Evolutionary conservation across 2,888 invertebrate genomes (phyloP).

Genomic region (Himalopsyche japonica): DNA sequence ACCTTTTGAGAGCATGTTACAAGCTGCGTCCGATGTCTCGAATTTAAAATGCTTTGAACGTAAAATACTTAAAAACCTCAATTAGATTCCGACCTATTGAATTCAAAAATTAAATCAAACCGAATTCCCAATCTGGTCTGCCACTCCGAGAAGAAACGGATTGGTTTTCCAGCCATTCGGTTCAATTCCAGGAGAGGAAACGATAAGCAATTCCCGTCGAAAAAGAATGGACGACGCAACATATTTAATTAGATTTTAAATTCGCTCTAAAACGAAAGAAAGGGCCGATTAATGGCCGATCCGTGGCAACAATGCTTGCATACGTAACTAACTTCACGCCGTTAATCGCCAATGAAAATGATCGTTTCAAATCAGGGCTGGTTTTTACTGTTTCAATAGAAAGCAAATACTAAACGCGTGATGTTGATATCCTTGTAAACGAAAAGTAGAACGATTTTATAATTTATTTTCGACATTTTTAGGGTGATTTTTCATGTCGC

Average conservation of each 20-base stretch:
- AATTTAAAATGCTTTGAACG: not conserved
- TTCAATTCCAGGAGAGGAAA: conserved; percentile 8
- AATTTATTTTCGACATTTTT: too few relatives aligned
- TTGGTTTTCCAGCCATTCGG: not conserved
- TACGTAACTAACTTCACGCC: conserved; percentile 36
- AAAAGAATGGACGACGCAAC: conserved; percentile 21
- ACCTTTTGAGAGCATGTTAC: too few relatives aligned
- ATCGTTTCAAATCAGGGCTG: not conserved
- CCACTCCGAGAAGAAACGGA: not conserved
- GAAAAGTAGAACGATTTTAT: too few relatives aligned
- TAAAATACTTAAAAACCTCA: not conserved
- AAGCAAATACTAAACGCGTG: not conserved
- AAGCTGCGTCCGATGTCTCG: too few relatives aligned
- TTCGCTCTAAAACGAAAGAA: conserved; percentile 34
- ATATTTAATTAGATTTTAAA: conserved; percentile 35
- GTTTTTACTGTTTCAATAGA: not conserved
- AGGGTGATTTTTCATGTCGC: too few relatives aligned
- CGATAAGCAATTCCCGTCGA: conserved; percentile 11
- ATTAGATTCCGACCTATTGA: not conserved
- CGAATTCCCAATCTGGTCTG: not conserved
- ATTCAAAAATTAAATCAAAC: not conserved
- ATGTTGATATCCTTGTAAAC: not conserved
- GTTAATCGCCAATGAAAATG: conserved; percentile 30
- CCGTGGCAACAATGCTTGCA: conserved; percentile 27
- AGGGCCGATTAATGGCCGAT: conserved; percentile 30